A percentile compares a stretch with the other conserved stretches of the same genome.
These are phyloP conservation scores for Enteromius paludinosus DNA, from an alignment of 2,797 vertebrate genomes.

Conservation along the genomic window DNA sequence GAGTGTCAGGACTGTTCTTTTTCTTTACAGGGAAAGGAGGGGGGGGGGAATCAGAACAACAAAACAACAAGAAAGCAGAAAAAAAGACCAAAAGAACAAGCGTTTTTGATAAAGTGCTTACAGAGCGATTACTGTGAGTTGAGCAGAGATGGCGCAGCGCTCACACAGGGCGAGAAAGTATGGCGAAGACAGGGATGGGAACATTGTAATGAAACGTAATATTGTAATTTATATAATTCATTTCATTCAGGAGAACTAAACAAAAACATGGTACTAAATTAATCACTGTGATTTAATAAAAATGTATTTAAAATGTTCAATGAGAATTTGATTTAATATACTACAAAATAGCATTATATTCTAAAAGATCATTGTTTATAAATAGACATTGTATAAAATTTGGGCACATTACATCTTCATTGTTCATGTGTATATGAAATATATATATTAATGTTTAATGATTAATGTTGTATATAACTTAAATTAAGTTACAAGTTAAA, in stretches of 20 bases:
- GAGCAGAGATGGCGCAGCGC: slow-evolving; percentile 70
- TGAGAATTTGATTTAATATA: neutral
- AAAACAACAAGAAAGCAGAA: slow-evolving; percentile 83
- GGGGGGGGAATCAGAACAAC: slow-evolving; percentile 68
- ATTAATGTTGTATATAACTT: neutral
- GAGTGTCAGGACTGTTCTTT: slow-evolving; percentile 77
- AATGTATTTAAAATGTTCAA: neutral
- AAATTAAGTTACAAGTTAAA: neutral
- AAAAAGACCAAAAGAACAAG: slow-evolving; percentile 78
- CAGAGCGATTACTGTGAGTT: slow-evolving; percentile 77
- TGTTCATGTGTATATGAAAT: neutral
- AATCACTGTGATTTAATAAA: neutral
- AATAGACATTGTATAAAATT: neutral
- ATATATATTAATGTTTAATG: too few relatives aligned
- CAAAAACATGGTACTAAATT: neutral
- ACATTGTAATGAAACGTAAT: too few relatives aligned
- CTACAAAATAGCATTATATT: neutral
- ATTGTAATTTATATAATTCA: neutral
- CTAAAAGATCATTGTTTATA: neutral
- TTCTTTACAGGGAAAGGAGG: slow-evolving; percentile 63
- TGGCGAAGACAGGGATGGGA: slow-evolving; percentile 1
- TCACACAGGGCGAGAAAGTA: slow-evolving; percentile 73
- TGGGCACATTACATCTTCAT: neutral
- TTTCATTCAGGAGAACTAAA: neutral
- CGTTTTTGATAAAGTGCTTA: slow-evolving; percentile 83